Evolutionary conservation across 2,888 invertebrate genomes (phyloP), one percentile per base, ranked within the genome.

Genomic region (Euclidia mi): DNA sequence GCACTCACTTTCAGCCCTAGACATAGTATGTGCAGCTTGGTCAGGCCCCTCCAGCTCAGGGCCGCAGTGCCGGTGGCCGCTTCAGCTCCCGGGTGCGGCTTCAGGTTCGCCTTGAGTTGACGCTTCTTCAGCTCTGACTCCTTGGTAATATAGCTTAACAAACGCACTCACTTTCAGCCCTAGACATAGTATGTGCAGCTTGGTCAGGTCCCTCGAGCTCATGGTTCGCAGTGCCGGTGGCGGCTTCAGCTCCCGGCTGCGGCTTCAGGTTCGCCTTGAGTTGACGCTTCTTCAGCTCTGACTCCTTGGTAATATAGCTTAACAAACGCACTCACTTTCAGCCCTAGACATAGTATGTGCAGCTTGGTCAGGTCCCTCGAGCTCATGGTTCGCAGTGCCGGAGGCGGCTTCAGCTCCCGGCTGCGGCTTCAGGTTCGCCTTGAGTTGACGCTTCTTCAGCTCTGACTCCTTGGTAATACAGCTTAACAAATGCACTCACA

Each of bases 391-490:
- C 0, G 84, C 89, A 0, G 84, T 83, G 3, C 92, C 90, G 0
- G 88, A 65, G 0, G 87, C 84, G 0, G 84, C 64, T 44, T 90
- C 90, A 0, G 90, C 90, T 0, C 94, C 94, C 0, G 92, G 92
- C 73, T 94, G 94, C 0, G 79, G 81, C 56, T 79, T 78, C 2
- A 92, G 85, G 15, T 80, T 91, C 63, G 90, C 81, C 72, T 95
- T 95, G 18, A 96, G 87, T 34, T 80, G 79, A 56, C 88, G 82
- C 75, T 96, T 96, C 15, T 96, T 85, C 1, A 84, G 84, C 57
- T 96, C 95, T 0, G 96, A 96, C 71, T 96, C 95, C 60, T 91
- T 88, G 32, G 95, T n/a, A n/a, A n/a, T n/a, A n/a, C n/a, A n/a
- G n/a, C n/a, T n/a, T n/a, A n/a, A n/a, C n/a, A n/a, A n/a, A n/a